A percentile compares a stretch with the other conserved stretches of the same genome.
Conservation (phyloP, 2,797 vertebrate species). For the Myotis daubentonii region DNA sequence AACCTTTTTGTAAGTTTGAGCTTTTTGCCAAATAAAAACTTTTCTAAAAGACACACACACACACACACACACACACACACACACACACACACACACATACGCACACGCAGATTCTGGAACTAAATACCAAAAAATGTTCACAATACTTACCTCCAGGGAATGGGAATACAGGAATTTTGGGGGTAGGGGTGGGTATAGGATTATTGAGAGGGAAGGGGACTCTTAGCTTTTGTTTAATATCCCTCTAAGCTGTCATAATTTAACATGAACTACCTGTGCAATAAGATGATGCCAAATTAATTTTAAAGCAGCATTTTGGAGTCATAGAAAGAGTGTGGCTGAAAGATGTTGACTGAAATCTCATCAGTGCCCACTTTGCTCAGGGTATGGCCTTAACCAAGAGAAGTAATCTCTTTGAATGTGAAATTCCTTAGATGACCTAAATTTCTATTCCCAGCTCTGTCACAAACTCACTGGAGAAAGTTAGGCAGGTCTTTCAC, state of each 20-base stretch:
- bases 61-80: not conserved
- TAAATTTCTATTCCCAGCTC: not conserved
- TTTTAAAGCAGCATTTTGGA: conserved; percentile 6
- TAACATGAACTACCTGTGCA: not conserved
- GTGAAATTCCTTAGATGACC: conserved; percentile 10
- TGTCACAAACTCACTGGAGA: not conserved
- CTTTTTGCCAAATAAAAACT: not conserved
- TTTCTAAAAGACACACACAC: not conserved
- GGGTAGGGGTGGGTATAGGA: not conserved
- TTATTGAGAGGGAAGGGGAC: not conserved
- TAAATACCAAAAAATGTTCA: not conserved
- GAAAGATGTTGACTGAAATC: not conserved
- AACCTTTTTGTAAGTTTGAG: conserved; percentile 20
- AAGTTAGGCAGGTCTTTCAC: not conserved
- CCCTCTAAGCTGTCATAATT: not conserved
- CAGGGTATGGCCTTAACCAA: not conserved
- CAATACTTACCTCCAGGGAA: not conserved
- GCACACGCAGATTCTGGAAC: not conserved
- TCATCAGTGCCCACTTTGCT: not conserved
- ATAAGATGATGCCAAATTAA: not conserved
- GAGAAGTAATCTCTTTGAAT: not conserved
- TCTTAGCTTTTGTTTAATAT: not conserved
- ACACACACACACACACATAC: not conserved
- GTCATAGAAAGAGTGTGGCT: not conserved
- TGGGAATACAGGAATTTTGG: not conserved